phyloP scores from a whole-genome alignment of 2,113 vertebrate genomes.

The Saccopteryx bilineata region DNA sequence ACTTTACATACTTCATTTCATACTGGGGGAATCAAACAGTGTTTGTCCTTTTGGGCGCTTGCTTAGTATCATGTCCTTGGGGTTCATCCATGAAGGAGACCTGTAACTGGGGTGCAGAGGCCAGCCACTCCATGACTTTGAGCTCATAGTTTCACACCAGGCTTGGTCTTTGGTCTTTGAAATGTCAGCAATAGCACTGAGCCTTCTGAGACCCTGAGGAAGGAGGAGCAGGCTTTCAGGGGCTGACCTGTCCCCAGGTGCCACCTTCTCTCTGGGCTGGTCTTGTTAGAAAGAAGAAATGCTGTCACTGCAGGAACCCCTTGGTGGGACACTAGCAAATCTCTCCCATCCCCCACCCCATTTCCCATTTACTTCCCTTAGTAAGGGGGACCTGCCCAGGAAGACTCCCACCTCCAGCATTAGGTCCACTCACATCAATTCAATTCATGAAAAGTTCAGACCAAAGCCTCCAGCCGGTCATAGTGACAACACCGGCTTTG shows the following conservation, averaged over 20 bases:
- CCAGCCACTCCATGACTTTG: accelerated
- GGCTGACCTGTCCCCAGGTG: too few species aligned
- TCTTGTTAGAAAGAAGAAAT: neutral
- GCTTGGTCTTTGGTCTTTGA: neutral
- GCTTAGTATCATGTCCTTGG: accelerated
- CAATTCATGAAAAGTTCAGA: neutral
- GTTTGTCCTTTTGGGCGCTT: neutral
- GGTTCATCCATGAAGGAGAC: accelerated
- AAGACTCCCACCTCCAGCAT: neutral
- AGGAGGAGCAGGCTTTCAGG: neutral
- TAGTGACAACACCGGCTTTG: neutral
- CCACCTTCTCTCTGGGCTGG: neutral
- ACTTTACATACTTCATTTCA: neutral
- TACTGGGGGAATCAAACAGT: neutral
- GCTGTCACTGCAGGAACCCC: neutral
- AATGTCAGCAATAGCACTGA: neutral
- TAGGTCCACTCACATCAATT: neutral
- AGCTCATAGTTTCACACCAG: neutral
- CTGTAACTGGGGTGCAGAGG: accelerated
- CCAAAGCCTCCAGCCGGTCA: neutral
- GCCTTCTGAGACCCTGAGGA: neutral
- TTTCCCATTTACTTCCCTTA: neutral
- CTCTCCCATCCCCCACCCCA: neutral
- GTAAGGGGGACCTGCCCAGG: neutral
- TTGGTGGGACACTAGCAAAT: neutral